Base-by-base conservation (phyloP, 2,113 vertebrate species). In the Toxotes jaculatrix region DNA sequence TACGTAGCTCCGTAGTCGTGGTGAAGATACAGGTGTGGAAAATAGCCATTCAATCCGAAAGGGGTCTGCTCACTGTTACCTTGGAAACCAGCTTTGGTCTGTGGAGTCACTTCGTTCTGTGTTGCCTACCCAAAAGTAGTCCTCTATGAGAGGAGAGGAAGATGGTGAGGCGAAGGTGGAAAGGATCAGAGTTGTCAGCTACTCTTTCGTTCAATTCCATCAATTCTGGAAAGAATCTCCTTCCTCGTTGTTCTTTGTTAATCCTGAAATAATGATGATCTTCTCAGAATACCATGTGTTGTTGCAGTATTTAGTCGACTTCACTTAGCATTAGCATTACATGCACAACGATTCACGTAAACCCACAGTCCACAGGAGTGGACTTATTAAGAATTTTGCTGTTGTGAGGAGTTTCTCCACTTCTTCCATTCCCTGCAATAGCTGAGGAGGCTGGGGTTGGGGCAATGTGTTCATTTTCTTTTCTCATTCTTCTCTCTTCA, bases 21-120 rank as follows among this genome's bases (percentile, higher is more conserved):
- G 19, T 21, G 34, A 66, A 70, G 80, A 61, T 83, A 66, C 79
- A 88, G 83, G 81, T 87, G 90, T 88, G 81, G 73, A 91, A 89
- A 91, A 88, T 84, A 88, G 75, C 82, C 76, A 60, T 84, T 85
- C 19, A 34, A 85, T 74, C 79, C 82, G 76, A 86, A 81, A 69
- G 73, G 82, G 62, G 73, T 19, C 57, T 6, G 1, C 77, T 86
- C 38, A 2, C 88, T 80, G 93, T 93, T 93, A 78, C 93, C 91
- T 82, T 89, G 93, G 88, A 89, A 88, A 93, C 91, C 81, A 76
- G 71, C 63, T 71, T 61, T 55, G 84, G 64, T 79, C 74, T 83
- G 77, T 72, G 42, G 81, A 84, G 63, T 45, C 85, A 87, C 64
- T 77, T 89, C 74, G 57, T 77, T 82, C 69, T 38, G 64, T 4